A percentile compares a stretch with the other conserved stretches of the same genome.
phyloP scores from a whole-genome alignment of 2,888 invertebrate species.

The Plagodis pulveraria region DNA sequence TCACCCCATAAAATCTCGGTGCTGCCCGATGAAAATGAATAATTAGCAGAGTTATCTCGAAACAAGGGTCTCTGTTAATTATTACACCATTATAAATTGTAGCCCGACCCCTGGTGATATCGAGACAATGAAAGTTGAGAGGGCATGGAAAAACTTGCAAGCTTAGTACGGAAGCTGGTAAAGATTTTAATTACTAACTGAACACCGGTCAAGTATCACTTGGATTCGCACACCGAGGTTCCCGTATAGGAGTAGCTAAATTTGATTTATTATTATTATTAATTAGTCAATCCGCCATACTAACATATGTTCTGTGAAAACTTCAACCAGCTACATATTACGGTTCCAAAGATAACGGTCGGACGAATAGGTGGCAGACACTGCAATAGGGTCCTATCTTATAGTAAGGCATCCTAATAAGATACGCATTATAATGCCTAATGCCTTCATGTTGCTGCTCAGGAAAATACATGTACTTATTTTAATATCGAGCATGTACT shows the following conservation, averaged over 20 bases:
- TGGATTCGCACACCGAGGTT: background rate
- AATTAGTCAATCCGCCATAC: too few species aligned
- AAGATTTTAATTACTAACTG: conserved; percentile 9
- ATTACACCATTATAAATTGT: conserved; percentile 76
- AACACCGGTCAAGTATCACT: background rate
- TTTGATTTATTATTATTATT: background rate
- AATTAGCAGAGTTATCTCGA: conserved; percentile 72
- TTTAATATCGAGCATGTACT: too few species aligned
- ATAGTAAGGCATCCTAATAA: too few species aligned
- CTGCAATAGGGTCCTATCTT: too few species aligned
- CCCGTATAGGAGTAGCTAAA: too few species aligned
- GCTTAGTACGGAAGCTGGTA: conserved; percentile 33
- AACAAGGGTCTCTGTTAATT: conserved; percentile 80
- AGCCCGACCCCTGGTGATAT: conserved; percentile 70
- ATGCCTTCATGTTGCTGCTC: too few species aligned
- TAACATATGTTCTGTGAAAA: too few species aligned
- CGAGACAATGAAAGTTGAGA: conserved; percentile 63
- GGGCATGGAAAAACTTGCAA: conserved; percentile 69
- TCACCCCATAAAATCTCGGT: conserved; percentile 72
- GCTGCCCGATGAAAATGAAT: conserved; percentile 71
- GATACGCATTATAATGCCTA: too few species aligned
- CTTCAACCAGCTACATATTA: too few species aligned
- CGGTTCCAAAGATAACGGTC: too few species aligned
- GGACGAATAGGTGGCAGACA: too few species aligned
- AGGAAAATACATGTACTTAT: too few species aligned